These are phyloP conservation scores for Thamnophis sirtalis DNA, from an alignment of 2,113 vertebrate species.

Conservation along the genomic window DNA sequence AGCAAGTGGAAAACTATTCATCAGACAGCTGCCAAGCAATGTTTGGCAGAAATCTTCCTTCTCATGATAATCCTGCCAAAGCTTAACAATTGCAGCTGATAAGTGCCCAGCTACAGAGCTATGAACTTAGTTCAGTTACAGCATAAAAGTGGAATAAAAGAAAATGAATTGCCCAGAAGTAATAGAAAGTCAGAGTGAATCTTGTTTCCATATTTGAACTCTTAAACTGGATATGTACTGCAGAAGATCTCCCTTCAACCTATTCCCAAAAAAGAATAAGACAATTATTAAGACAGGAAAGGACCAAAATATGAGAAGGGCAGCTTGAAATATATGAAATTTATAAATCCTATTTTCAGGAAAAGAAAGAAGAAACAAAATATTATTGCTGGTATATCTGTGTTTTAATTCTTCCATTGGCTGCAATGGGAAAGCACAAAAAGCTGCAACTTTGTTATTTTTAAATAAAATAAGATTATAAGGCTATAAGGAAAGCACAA, in stretches of 20 bases:
- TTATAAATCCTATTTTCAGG: neutral
- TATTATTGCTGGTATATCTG: neutral
- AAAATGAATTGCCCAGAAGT: neutral
- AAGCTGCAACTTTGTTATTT: neutral
- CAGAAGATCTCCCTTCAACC: fast-evolving
- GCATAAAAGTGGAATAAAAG: neutral
- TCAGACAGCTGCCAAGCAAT: neutral
- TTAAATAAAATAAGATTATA: neutral
- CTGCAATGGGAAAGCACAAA: neutral
- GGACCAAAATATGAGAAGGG: neutral
- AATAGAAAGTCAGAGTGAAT: neutral
- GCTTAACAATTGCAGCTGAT: neutral
- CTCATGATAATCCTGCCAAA: neutral
- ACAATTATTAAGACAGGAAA: neutral
- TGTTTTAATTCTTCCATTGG: neutral
- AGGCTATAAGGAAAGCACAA: neutral
- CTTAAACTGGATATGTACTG: neutral
- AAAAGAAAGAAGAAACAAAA: neutral
- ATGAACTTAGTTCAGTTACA: neutral
- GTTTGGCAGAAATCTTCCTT: neutral
- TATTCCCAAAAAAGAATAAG: neutral
- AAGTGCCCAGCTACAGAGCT: neutral
- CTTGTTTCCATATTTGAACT: neutral
- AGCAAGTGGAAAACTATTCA: neutral
- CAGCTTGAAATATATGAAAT: neutral